These are phyloP conservation scores for Amphipyra tragopoginis DNA, from an alignment of 2,888 invertebrate species.

Conservation along the genomic window DNA sequence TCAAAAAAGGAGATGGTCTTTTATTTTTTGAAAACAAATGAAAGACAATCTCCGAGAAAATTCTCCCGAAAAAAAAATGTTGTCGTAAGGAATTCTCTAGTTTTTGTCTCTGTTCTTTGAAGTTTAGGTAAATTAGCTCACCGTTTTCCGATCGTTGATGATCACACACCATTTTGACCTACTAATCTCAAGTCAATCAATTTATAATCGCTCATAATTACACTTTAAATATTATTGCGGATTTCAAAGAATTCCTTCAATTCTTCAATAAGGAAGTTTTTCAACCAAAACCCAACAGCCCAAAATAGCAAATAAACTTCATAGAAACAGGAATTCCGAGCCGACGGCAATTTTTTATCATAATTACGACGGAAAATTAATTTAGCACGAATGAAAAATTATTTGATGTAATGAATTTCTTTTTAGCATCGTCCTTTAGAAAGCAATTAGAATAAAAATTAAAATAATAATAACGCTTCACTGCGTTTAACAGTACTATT, in stretches of 20 bases:
- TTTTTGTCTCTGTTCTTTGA: too few relatives aligned
- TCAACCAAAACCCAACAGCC: background rate
- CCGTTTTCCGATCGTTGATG: too few relatives aligned
- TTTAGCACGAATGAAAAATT: conserved; percentile 66
- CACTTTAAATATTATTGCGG: too few relatives aligned
- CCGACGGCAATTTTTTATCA: conserved; percentile 40
- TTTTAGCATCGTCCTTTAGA: conserved; percentile 50
- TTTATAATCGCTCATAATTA: too few relatives aligned
- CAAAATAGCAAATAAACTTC: conserved; percentile 28
- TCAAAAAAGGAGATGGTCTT: too few relatives aligned
- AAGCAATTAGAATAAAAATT: conserved; percentile 54
- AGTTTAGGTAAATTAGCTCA: too few relatives aligned
- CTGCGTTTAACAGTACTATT: conserved; percentile 23
- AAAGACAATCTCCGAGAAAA: too few relatives aligned
- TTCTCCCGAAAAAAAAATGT: too few relatives aligned
- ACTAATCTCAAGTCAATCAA: too few relatives aligned
- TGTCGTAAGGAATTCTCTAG: too few relatives aligned
- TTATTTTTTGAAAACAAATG: too few relatives aligned
- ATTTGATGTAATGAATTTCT: conserved; percentile 68
- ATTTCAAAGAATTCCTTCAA: background rate
- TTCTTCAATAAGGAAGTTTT: background rate
- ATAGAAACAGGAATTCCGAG: conserved; percentile 24
- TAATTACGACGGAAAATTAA: conserved; percentile 67
- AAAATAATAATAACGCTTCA: conserved; percentile 29
- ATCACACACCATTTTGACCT: too few relatives aligned